Conservation (phyloP, 2,113 vertebrate species). For the Nesospiza acunhae region DNA sequence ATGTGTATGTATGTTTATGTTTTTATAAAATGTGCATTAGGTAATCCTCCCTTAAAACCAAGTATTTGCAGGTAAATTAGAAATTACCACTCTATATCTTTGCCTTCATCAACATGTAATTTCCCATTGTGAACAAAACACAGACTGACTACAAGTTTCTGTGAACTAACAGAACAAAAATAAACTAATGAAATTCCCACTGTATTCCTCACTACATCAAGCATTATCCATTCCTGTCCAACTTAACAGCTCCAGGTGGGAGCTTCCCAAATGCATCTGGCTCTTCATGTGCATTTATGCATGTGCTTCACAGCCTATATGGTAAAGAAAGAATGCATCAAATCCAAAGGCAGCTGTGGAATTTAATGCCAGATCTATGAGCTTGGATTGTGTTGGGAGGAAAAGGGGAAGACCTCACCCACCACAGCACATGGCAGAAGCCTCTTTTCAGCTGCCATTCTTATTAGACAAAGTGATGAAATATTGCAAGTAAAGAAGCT, state of each 20-base stretch:
- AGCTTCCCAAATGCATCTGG: not conserved
- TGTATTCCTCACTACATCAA: not conserved
- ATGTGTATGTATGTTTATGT: not conserved
- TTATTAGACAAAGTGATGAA: not conserved
- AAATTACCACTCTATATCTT: not conserved
- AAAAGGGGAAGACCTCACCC: not conserved
- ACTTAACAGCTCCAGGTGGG: not conserved
- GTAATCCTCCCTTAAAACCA: not conserved
- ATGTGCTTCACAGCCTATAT: not conserved
- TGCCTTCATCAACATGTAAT: not conserved
- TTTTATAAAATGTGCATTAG: not conserved
- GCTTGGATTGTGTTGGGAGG: not conserved
- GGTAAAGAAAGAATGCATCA: not conserved
- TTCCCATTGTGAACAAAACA: not conserved
- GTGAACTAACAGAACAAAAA: not conserved
- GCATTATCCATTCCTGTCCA: not conserved
- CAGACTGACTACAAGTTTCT: not conserved
- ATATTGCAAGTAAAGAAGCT: not conserved
- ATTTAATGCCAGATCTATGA: not conserved
- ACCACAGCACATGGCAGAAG: not conserved
- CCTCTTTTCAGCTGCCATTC: not conserved
- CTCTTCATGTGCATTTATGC: not conserved
- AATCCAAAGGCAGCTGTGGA: not conserved
- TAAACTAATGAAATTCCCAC: not conserved
- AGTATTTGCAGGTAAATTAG: not conserved